phyloP scores from a whole-genome alignment of 1,140 invertebrate species.

The Medauroidea extradentata region DNA sequence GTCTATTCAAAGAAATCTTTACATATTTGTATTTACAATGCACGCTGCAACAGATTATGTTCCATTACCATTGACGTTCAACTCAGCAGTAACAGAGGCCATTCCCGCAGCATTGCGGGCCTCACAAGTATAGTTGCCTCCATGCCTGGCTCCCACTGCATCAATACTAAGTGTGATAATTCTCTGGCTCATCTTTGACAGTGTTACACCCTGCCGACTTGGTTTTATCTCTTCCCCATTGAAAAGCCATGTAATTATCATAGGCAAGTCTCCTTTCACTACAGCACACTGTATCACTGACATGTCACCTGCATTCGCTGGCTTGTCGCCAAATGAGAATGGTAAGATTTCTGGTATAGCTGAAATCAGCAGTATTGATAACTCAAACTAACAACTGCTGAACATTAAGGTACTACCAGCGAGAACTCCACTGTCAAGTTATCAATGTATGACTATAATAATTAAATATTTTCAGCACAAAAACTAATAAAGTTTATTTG shows the following conservation, averaged over 20 bases:
- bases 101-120: slow-evolving; percentile 68
- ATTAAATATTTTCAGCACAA: no score
- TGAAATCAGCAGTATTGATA: slow-evolving; percentile 20
- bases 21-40: no score
- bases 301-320: slow-evolving; percentile 36
- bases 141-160: slow-evolving; percentile 37
- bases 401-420: no score
- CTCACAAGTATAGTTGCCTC: slow-evolving; percentile 75
- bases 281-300: slow-evolving; percentile 67
- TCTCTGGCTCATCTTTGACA: slow-evolving; percentile 5
- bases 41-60: no score
- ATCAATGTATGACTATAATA: no score
- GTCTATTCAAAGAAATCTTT: no score
- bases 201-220: slow-evolving; percentile 46
- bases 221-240: slow-evolving; percentile 57
- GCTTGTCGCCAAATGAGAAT: slow-evolving; percentile 42
- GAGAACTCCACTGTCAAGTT: no score
- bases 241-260: slow-evolving; percentile 73
- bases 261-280: slow-evolving; percentile 75
- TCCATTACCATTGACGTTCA: slow-evolving; percentile 65
- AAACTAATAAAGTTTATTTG: no score
- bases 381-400: no score
- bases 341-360: slow-evolving; percentile 26
- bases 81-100: slow-evolving; percentile 59
- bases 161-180: slow-evolving; percentile 56